Evolutionary conservation across 1,140 invertebrate species (phyloP), one percentile per base, ranked within the genome.

Genomic region (Planococcus citri): DNA sequence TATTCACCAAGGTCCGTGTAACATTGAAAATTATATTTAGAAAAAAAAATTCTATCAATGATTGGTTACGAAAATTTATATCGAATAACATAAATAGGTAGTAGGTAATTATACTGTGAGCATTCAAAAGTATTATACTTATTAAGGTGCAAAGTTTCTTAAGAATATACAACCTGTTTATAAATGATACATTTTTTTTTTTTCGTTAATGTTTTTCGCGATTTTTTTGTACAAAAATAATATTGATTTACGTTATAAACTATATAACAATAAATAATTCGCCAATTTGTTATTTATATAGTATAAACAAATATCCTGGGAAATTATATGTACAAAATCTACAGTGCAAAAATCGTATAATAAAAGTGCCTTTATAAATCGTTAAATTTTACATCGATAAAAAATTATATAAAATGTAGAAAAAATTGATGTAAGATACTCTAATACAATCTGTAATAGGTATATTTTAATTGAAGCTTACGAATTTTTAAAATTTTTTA

Each of bases 301-400:
- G 10, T 64, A 64, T 25, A 64, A 58, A 58, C 21, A 22, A n/a
- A 22, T 58, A 58, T 58, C 29, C 20, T 24, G 2, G 25, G 25
- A 64, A 64, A 64, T 64, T 64, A 64, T n/a, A n/a, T 64, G 10
- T 64, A 64, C 60, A 64, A 64, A 64, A 64, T 64, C 60, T 64
- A 64, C 60, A 64, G 60, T 64, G 60, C 60, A 64, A 64, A 64
- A 64, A 27, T 64, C 20, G 25, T 51, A 64, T 64, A 64, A 64
- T 64, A 64, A 64, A 64, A 64, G 60, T 64, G 60, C 60, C 17
- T 25, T 24, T 64, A 64, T 64, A 64, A 64, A 64, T 27, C 3
- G 24, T 64, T 64, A 64, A 24, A 24, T 64, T 64, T 64, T 64
- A 17, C 17, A 27, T 64, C 22, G 17, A 25, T 64, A 64, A 64